Evolutionary conservation across 2,888 invertebrate species (phyloP), one percentile per base, ranked within the genome.

Genomic region (Noctua pronuba): DNA sequence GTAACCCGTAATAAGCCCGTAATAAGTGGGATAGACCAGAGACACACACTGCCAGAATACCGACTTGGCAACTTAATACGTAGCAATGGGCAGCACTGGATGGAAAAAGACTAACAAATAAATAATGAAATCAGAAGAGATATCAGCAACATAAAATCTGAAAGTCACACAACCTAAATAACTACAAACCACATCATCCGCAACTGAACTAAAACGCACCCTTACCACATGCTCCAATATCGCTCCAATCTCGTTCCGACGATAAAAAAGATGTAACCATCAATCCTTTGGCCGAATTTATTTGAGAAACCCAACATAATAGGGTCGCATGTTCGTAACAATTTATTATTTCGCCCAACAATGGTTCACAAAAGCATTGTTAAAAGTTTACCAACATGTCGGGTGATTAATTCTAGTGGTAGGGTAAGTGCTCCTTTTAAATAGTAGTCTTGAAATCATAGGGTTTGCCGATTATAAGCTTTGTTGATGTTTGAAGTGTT

Each of bases 381-480:
- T 88, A 90, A 90, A 91, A 96, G 96, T 96, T 95, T 96, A 95
- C 96, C 95, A 96, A 96, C 96, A 96, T 88, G 91, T 92, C 91
- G 93, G 94, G 94, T 95, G 96, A 96, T 96, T 95, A 95, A 95
- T 96, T 94, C 92, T 88, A 91, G 92, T 94, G 94, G 95, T 94
- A 91, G 91, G 90, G 90, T 94, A 93, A 94, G 92, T 93, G 92
- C 92, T 92, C 93, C 93, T 92, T 90, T 91, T 92, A 49, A 89
- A 81, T 84, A 88, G 86, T 87, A 64, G 55, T 65, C 69, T 82
- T 76, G 73, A 86, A 75, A 82, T 82, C 60, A 75, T 82, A 80
- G 88, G 73, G 83, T 66, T 78, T 82, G 71, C 60, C 65, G 60
- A 84, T 82, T 86, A 78, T 71, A 73, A 70, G 81, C 79, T 78